Conservation (phyloP, 2,113 vertebrate genomes). For the Prinia subflava region DNA sequence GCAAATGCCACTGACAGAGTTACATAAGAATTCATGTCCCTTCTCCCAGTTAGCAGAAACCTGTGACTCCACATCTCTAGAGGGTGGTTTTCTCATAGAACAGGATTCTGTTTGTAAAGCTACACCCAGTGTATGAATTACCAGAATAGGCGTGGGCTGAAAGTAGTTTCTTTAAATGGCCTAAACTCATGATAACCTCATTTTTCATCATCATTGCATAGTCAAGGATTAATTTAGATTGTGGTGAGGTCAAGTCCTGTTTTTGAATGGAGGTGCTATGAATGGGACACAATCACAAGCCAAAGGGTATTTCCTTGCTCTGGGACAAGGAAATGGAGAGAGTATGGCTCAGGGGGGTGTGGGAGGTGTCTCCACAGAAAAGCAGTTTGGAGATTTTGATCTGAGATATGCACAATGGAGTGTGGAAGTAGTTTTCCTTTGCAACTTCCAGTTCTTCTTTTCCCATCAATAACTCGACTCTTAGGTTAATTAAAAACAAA, state of each 20-base stretch:
- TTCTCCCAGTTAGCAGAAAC: background rate
- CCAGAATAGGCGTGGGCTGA: constrained; percentile 3
- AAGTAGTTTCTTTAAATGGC: background rate
- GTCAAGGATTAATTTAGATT: background rate
- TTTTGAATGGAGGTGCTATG: background rate
- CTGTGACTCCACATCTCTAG: background rate
- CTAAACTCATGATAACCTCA: background rate
- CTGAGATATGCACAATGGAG: background rate
- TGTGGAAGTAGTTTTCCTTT: background rate
- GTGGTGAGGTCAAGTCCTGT: background rate
- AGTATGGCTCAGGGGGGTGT: background rate
- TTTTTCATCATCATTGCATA: background rate
- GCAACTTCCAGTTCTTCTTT: background rate
- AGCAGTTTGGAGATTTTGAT: background rate
- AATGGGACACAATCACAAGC: background rate
- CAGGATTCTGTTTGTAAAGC: background rate
- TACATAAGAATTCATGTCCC: background rate
- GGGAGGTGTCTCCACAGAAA: background rate
- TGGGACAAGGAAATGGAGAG: background rate
- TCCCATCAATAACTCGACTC: background rate
- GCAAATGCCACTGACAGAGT: background rate
- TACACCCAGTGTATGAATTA: constrained; percentile 10
- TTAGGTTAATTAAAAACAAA: background rate
- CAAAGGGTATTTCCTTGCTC: background rate
- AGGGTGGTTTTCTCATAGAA: background rate